Evolutionary conservation across 2,888 invertebrate species (phyloP).

Genomic region (Fragum sueziense): DNA sequence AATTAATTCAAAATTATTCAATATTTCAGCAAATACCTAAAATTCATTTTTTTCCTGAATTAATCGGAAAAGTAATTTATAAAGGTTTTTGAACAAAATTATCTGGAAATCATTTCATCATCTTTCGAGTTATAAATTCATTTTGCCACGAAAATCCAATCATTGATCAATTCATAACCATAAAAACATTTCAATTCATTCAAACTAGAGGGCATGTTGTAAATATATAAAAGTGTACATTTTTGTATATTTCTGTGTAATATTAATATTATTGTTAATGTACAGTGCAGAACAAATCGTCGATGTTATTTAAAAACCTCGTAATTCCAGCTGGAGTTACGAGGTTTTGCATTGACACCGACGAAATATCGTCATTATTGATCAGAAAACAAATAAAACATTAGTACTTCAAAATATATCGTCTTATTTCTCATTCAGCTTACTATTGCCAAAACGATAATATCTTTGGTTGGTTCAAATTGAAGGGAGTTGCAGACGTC

Average conservation of each 20-base stretch:
- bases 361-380: not conserved
- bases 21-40: too few species aligned
- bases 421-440: not conserved
- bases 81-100: too few species aligned
- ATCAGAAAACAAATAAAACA: conserved; percentile 2
- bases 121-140: too few species aligned
- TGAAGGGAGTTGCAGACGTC: not conserved
- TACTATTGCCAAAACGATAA: not conserved
- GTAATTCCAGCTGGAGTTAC: too few species aligned
- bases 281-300: not conserved
- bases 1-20: not conserved
- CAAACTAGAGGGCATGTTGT: not conserved
- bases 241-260: not conserved
- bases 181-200: conserved; percentile 10
- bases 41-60: too few species aligned
- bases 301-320: too few species aligned
- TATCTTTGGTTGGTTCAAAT: not conserved
- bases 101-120: too few species aligned
- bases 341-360: too few species aligned
- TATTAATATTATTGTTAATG: conserved; percentile 5
- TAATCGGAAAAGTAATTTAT: too few species aligned
- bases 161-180: too few species aligned
- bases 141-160: too few species aligned
- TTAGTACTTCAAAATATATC: not conserved
- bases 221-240: conserved; percentile 6